Base-by-base conservation (phyloP, 2,797 vertebrate genomes). In the Novumbra hubbsi region DNA sequence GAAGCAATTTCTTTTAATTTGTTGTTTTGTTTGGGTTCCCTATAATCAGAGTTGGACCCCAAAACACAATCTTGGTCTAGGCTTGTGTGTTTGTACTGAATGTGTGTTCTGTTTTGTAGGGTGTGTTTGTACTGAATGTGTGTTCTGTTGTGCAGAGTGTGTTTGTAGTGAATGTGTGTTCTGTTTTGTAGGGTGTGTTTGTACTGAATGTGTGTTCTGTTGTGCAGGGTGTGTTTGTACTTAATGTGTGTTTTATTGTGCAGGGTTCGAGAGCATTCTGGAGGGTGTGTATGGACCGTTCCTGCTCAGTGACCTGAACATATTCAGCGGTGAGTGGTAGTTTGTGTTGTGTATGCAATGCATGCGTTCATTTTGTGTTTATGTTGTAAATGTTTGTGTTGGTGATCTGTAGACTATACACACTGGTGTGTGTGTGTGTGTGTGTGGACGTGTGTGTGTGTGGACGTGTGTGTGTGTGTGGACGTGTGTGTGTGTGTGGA, bases 221-320 rank as follows among this genome's bases (percentile, higher is more conserved):
- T 67, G 21, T 2, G 32, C 32, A 5, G 2, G 12, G 8, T 72
- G 17, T 48, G 14, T 72, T 75, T 27, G 57, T 9, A 45, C 41
- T 45, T 1, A 45, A 45, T 45, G 41, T 45, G 41, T 45, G 41
- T 89, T 85, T 76, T 87, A 15, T 73, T 79, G 89, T 91, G 74
- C 90, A 99, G 98, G 98, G 85, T 98, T 99, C 93, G 98, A 99
- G 94, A 98, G 96, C 93, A 99, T 99, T 91, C 95, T 99, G 93
- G 96, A 98, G 94, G 97, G 96, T 91, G 95, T 99, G 92, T 99
- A 97, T 95, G 98, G 98, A 91, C 95, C 96, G 85, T 92, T 96
- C 93, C 93, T 99, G 91, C 92, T 96, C 92, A 96, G 94, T 94
- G 97, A 99, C 94, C 95, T 99, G 93, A 96, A 93, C 93, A 97